These are phyloP conservation scores for Gila robusta DNA, from an alignment of 2,797 vertebrate species.

Conservation along the genomic window DNA sequence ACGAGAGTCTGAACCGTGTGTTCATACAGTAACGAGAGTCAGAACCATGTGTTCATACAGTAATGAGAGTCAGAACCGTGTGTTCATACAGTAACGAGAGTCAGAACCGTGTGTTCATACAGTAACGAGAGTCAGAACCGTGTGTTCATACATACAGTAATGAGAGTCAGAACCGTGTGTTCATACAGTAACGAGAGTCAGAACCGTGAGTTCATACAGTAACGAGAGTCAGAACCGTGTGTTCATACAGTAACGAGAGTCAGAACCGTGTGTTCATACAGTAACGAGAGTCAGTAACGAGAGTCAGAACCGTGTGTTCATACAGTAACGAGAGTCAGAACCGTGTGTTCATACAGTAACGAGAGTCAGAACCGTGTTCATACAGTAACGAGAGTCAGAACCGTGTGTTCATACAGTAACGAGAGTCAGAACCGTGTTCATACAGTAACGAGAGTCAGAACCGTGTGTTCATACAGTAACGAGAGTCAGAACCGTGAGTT, in stretches of 20 bases:
- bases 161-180: conserved; percentile 71
- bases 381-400: conserved; percentile 69
- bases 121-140: conserved; percentile 69
- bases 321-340: conserved; percentile 69
- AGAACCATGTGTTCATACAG: conserved; percentile 77
- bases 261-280: conserved; percentile 70
- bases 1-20: conserved; percentile 71
- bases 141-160: conserved; percentile 75
- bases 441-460: conserved; percentile 69
- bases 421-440: conserved; percentile 72
- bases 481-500: conserved; percentile 73
- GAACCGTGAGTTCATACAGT: too few relatives aligned
- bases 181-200: conserved; percentile 65
- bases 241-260: conserved; percentile 63
- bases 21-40: conserved; percentile 69
- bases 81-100: conserved; percentile 68
- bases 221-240: conserved; percentile 71
- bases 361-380: conserved; percentile 72
- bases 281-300: too few relatives aligned
- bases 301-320: conserved; percentile 48
- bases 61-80: conserved; percentile 70
- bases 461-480: conserved; percentile 74
- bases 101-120: conserved; percentile 78
- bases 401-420: conserved; percentile 74
- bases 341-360: conserved; percentile 74